Evolutionary conservation across 2,888 invertebrate genomes (phyloP).

Genomic region (Epinotia demarniana): DNA sequence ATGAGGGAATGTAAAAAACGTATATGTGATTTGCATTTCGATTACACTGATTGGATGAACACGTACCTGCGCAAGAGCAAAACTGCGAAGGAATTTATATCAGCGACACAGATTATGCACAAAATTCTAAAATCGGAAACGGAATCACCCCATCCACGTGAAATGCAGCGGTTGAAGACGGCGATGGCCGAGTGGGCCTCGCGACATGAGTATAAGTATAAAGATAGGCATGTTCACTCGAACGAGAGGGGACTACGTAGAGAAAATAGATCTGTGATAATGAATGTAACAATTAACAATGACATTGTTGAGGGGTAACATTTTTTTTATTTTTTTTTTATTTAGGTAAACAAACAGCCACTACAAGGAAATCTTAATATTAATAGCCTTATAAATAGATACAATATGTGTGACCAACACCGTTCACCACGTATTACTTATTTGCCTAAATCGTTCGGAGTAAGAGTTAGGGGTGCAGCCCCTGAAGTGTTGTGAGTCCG

Average conservation of each 20-base stretch:
- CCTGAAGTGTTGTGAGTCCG: no score
- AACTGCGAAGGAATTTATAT: not conserved
- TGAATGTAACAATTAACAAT: not conserved
- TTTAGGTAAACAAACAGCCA: no score
- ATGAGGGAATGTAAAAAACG: not conserved
- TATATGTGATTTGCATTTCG: not conserved
- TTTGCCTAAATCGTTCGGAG: no score
- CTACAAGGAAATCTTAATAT: no score
- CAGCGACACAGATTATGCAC: not conserved
- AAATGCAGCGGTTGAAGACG: not conserved
- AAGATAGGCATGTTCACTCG: not conserved
- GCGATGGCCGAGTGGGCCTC: not conserved
- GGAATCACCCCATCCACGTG: not conserved
- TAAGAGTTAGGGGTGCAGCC: no score
- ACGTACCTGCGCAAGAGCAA: not conserved
- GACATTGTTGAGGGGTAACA: not conserved
- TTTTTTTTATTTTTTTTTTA: no score
- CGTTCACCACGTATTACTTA: no score
- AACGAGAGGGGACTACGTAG: not conserved
- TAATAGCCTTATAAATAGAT: no score
- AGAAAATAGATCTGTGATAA: not conserved
- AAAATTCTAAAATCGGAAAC: not conserved
- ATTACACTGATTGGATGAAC: not conserved
- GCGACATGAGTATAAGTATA: not conserved
- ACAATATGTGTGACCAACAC: no score